Evolutionary conservation across 2,888 invertebrate species (phyloP).

Genomic region (Strigamia transsilvanica): DNA sequence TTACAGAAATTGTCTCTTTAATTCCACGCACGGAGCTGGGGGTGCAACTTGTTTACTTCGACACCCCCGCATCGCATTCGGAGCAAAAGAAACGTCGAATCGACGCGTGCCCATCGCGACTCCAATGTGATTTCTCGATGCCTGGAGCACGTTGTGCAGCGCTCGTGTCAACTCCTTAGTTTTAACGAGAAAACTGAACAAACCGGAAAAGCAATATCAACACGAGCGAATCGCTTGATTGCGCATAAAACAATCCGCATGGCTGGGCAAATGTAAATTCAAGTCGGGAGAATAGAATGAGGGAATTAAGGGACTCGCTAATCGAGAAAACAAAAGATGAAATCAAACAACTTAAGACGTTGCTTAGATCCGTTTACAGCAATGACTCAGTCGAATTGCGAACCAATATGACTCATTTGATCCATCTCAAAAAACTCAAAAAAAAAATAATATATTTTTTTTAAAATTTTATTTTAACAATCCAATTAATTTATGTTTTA

Average conservation of each 20-base stretch:
- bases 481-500: background rate
- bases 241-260: background rate
- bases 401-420: background rate
- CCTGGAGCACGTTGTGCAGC: background rate
- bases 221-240: background rate
- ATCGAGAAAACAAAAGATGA: background rate
- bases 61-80: background rate
- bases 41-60: constrained; percentile 36
- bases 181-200: constrained; percentile 22
- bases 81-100: background rate
- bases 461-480: no score
- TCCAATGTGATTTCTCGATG: constrained; percentile 42
- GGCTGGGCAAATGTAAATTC: background rate
- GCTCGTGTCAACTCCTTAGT: background rate
- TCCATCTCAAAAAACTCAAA: background rate
- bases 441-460: no score
- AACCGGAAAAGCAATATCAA: constrained; percentile 21
- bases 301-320: background rate
- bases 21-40: constrained; percentile 13
- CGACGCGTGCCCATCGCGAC: constrained; percentile 3
- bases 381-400: background rate
- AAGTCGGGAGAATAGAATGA: background rate
- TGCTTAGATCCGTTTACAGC: background rate
- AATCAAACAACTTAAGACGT: no score
- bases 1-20: background rate